phyloP scores from a whole-genome alignment of 2,797 vertebrate species.

The Eupleurogrammus muticus region DNA sequence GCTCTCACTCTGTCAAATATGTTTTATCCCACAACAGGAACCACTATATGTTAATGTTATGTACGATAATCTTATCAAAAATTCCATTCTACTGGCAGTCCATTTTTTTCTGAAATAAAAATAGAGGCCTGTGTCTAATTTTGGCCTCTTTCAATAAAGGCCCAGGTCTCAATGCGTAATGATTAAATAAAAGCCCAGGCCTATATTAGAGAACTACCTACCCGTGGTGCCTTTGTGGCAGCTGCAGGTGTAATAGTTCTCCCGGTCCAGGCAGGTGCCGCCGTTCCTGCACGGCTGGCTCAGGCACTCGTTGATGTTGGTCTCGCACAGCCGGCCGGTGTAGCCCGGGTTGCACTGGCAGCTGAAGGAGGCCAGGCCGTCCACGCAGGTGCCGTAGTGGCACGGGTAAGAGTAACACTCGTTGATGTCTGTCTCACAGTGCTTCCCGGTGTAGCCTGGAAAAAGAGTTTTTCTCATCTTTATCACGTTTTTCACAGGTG shows the following conservation, averaged over 20 bases:
- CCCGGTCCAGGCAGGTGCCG: conserved; percentile 92
- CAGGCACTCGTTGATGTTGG: conserved; percentile 95
- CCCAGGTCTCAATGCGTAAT: no score
- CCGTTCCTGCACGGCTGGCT: conserved; percentile 96
- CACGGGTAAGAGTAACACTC: conserved; percentile 93
- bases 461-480: conserved; percentile 7
- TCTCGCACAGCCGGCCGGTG: conserved; percentile 93
- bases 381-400: conserved; percentile 93
- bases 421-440: conserved; percentile 92
- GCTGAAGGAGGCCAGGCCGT: conserved; percentile 91
- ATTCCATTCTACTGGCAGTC: no score
- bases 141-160: no score
- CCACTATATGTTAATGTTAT: no score
- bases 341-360: conserved; percentile 92
- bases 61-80: no score
- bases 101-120: no score
- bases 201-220: conserved; percentile 54
- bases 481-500: not conserved
- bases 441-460: conserved; percentile 90
- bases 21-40: no score
- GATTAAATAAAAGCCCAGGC: no score
- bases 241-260: conserved; percentile 90
- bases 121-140: no score
- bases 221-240: conserved; percentile 95
- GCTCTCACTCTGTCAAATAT: no score